phyloP scores from a whole-genome alignment of 2,113 vertebrate genomes.

The Ictalurus punctatus region DNA sequence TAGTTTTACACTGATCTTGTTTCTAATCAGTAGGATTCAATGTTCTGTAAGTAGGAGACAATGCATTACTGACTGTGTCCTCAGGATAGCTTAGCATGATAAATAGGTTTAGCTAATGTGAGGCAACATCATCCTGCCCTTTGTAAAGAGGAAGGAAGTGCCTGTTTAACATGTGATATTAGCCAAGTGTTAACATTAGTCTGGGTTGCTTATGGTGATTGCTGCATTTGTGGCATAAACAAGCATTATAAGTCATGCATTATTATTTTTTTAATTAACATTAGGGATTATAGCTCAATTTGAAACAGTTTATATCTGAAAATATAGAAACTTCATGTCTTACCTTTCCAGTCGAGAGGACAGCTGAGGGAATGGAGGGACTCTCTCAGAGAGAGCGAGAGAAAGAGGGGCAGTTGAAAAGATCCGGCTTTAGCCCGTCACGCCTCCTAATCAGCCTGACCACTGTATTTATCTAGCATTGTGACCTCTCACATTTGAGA shows the following conservation, averaged over 20 bases:
- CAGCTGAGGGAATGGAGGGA: conserved; percentile 62
- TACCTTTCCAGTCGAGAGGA: conserved; percentile 71
- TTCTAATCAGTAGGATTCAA: neutral
- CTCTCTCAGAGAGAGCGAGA: conserved; percentile 29
- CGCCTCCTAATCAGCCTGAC: conserved; percentile 43
- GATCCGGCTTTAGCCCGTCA: conserved; percentile 66
- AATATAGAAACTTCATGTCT: conserved; percentile 39
- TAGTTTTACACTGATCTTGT: neutral
- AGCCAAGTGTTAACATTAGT: neutral
- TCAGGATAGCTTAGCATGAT: neutral
- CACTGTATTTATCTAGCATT: conserved; percentile 75
- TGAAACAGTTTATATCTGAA: neutral
- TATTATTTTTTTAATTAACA: neutral
- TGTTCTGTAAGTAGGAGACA: neutral
- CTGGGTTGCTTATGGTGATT: too few species aligned
- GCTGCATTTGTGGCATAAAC: neutral
- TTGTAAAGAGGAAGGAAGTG: neutral
- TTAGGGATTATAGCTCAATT: neutral
- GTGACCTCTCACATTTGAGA: conserved; percentile 80
- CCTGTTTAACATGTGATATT: neutral
- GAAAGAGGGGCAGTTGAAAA: conserved; percentile 52
- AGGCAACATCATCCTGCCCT: neutral
- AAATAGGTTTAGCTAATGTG: neutral
- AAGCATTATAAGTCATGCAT: neutral
- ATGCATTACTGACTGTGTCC: neutral